Evolutionary conservation across 2,797 vertebrate genomes (phyloP), one percentile per base, ranked within the genome.

Genomic region (Molossus alvarezi): DNA sequence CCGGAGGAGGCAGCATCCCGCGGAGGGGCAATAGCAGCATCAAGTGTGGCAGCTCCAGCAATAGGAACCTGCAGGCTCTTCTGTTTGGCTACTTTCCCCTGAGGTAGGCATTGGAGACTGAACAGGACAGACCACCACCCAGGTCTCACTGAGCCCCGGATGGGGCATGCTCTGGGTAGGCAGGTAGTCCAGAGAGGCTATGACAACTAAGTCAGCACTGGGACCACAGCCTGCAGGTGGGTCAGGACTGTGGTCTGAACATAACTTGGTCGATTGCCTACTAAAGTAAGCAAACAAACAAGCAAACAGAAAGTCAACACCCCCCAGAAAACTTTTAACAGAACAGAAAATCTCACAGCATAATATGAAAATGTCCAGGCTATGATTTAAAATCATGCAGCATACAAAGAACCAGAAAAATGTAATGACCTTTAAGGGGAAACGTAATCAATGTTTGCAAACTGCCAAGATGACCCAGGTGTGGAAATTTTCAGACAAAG

Each of bases 311-410:
- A 73, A 82, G 27, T 23, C 12, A 17, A 20, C 10, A 71, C 1
- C 53, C 17, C 18, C 51, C 57, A 69, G 33, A 81, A 94, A 80
- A 18, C 20, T 62, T 83, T 88, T 29, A 93, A 45, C 4, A 65
- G 65, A 81, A 33, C 29, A 11, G 13, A 37, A 15, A 8, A 37
- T 57, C 55, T 86, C 15, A 80, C 4, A 87, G 20, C 20, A 64
- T 88, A 81, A 62, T 71, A 57, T 23, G 20, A 91, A 96, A 88
- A 85, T 71, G 23, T 60, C 29, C 21, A 76, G 23, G 64, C 72
- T 71, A 69, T 6, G 88, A 53, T 37, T 45, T 8, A 9, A 80
- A 91, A 88, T 77, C 76, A 77, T 4, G 58, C 1, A 15, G 60
- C 9, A 25, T 37, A 60, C n/a, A 57, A 67, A 86, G 23, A 77